phyloP scores from a whole-genome alignment of 2,113 vertebrate genomes.

The Triplophysa siluroides region DNA sequence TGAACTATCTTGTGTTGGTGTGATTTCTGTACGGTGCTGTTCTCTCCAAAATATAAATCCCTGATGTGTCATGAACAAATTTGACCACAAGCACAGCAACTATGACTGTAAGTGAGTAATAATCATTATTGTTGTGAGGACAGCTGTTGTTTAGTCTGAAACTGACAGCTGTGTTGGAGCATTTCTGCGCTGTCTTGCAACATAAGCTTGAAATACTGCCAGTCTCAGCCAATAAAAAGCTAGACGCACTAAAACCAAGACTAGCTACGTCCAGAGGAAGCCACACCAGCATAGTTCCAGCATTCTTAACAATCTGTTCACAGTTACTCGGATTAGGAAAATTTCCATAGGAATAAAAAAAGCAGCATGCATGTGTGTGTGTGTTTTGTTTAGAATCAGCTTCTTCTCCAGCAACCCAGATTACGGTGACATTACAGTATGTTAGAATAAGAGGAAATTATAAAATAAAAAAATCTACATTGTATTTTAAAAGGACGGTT shows the following conservation, averaged over 20 bases:
- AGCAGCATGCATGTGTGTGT: background rate
- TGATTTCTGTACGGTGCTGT: background rate
- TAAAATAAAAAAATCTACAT: background rate
- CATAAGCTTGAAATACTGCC: slow-evolving; percentile 7
- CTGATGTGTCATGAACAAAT: background rate
- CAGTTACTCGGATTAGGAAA: background rate
- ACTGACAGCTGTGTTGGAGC: slow-evolving; percentile 17
- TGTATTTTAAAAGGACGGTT: too few species aligned
- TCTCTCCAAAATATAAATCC: background rate
- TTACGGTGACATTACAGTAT: background rate
- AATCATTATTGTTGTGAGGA: background rate
- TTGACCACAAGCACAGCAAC: background rate
- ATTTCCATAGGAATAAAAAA: background rate
- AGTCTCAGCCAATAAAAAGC: background rate
- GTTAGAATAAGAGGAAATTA: background rate
- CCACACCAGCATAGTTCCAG: background rate
- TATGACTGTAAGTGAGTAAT: background rate
- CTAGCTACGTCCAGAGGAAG: background rate
- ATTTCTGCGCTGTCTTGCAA: background rate
- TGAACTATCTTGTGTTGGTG: background rate
- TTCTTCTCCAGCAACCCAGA: slow-evolving; percentile 1
- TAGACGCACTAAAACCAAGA: background rate
- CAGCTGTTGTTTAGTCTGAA: slow-evolving; percentile 12
- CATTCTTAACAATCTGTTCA: background rate
- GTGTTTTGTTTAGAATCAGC: background rate